Conservation (phyloP, 2,113 vertebrate species). For the Esox niger region DNA sequence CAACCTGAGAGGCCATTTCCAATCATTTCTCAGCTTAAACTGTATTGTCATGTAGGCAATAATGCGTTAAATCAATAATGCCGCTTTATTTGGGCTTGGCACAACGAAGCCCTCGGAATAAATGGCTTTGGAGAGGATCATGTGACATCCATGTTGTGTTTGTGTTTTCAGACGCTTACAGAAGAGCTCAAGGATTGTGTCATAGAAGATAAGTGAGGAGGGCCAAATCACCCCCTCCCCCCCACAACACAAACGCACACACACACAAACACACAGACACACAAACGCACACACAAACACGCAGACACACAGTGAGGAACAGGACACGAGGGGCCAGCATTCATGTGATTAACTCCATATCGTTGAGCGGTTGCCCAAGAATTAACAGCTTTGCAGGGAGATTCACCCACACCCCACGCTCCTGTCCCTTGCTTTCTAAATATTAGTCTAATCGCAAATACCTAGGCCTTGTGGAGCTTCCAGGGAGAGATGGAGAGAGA, state of each 20-base stretch:
- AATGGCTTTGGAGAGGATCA: too few species aligned
- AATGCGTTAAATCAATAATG: background rate
- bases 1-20: background rate
- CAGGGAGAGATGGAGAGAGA: slow-evolving; percentile 12
- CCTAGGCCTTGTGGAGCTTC: slow-evolving; percentile 22
- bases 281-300: slow-evolving; percentile 23
- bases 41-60: background rate
- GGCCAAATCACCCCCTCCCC: slow-evolving; percentile 69
- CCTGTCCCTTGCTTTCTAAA: slow-evolving; percentile 51
- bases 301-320: slow-evolving; percentile 25
- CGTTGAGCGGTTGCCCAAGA: slow-evolving; percentile 48
- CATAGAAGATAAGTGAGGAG: slow-evolving; percentile 82
- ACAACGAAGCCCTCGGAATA: too few species aligned
- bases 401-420: slow-evolving; percentile 34
- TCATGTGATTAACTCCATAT: slow-evolving; percentile 74
- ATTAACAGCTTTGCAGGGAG: slow-evolving; percentile 31
- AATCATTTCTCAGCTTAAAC: background rate
- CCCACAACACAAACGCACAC: background rate
- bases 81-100: background rate
- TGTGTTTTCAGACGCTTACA: too few species aligned
- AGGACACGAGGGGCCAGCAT: slow-evolving; percentile 26
- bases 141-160: too few species aligned
- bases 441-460: slow-evolving; percentile 53
- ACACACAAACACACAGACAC: slow-evolving; percentile 26
- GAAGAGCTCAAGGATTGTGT: slow-evolving; percentile 63